A percentile compares a stretch with the other conserved stretches of the same genome.
phyloP scores from a whole-genome alignment of 2,113 vertebrate species.

The Callionymus lyra region DNA sequence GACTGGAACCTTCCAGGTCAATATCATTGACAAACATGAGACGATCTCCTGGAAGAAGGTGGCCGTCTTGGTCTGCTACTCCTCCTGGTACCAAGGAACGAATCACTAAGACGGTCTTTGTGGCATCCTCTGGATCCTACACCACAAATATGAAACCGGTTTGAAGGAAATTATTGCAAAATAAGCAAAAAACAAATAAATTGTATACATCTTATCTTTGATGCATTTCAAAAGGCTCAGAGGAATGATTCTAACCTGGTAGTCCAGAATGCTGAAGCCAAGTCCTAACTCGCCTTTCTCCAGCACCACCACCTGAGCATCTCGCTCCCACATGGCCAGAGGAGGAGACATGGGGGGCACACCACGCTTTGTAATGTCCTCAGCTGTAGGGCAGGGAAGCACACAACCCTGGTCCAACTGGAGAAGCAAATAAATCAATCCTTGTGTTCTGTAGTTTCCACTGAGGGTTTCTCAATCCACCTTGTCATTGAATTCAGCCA shows the following conservation, averaged over 20 bases:
- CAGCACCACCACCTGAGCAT: conserved; percentile 77
- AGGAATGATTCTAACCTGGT: conserved; percentile 75
- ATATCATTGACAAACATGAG: conserved; percentile 87
- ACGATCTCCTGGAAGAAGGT: conserved; percentile 85
- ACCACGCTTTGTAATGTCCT: conserved; percentile 64
- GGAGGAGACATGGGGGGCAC: conserved; percentile 68
- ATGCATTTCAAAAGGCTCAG: conserved; percentile 34
- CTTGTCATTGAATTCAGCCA: conserved; percentile 66
- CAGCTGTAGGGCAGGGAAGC: conserved; percentile 68
- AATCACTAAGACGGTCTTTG: conserved; percentile 86
- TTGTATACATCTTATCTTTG: conserved; percentile 4
- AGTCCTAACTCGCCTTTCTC: conserved; percentile 83
- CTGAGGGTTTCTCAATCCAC: conserved; percentile 24
- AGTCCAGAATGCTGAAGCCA: conserved; percentile 96
- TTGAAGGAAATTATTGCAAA: no score
- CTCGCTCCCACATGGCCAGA: conserved; percentile 88
- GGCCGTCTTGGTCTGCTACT: conserved; percentile 80
- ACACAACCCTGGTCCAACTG: conserved; percentile 60
- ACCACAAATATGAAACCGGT: background rate
- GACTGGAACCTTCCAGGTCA: conserved; percentile 78
- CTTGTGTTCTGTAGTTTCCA: no score
- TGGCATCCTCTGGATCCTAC: conserved; percentile 85
- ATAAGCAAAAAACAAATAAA: no score
- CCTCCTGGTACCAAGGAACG: conserved; percentile 87
- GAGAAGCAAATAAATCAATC: background rate